Conservation (phyloP, 2,797 vertebrate species). For the Liasis olivaceus region DNA sequence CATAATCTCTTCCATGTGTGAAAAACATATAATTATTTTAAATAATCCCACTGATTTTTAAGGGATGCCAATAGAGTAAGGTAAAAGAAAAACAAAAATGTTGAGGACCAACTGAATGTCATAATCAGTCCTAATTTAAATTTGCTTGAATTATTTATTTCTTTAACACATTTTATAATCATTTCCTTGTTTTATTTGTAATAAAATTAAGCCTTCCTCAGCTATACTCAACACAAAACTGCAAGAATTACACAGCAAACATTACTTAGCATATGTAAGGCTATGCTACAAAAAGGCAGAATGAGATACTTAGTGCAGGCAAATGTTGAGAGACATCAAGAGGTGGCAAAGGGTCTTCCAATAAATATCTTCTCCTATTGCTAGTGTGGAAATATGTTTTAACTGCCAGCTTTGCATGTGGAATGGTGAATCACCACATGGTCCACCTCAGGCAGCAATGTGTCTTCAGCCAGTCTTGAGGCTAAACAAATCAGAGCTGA, state of each 20-base stretch:
- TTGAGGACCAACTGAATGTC: background rate
- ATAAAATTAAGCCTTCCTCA: background rate
- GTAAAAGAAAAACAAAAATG: background rate
- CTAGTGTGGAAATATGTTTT: background rate
- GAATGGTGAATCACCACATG: too few species aligned
- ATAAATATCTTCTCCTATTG: background rate
- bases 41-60: slow-evolving; percentile 1
- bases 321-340: background rate
- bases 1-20: background rate
- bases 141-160: background rate
- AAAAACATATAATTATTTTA: background rate
- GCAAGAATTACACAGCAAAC: background rate
- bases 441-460: too few species aligned
- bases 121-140: background rate
- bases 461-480: too few species aligned
- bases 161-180: too few species aligned
- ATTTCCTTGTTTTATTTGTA: background rate
- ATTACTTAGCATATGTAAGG: background rate
- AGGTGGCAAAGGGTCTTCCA: background rate
- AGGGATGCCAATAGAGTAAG: background rate
- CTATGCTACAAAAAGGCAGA: background rate
- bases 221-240: background rate
- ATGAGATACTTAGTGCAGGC: background rate
- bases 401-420: background rate
- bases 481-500: too few species aligned